phyloP scores from a whole-genome alignment of 2,888 invertebrate species.

The Atrina japonica region DNA sequence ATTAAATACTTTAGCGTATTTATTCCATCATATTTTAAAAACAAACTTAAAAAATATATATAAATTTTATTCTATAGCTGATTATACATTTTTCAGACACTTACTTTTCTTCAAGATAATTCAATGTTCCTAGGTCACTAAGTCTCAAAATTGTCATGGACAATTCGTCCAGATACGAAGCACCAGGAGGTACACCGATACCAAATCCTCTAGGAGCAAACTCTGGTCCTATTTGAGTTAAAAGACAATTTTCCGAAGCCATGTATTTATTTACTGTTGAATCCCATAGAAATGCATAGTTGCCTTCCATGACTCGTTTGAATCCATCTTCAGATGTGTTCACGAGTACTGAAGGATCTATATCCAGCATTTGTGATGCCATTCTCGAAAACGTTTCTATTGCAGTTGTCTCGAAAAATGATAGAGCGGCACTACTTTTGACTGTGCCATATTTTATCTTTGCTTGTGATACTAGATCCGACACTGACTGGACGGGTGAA shows the following conservation, averaged over 20 bases:
- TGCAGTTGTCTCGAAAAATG: slow-evolving; percentile 70
- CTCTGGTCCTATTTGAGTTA: slow-evolving; percentile 69
- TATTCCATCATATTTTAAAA: no score
- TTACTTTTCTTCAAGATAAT: slow-evolving; percentile 68
- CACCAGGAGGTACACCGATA: slow-evolving; percentile 72
- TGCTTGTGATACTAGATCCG: slow-evolving; percentile 67
- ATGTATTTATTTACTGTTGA: slow-evolving; percentile 71
- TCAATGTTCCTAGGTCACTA: slow-evolving; percentile 64
- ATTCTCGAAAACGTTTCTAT: slow-evolving; percentile 71
- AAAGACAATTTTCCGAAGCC: slow-evolving; percentile 61
- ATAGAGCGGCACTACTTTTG: slow-evolving; percentile 68
- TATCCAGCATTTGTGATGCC: slow-evolving; percentile 68
- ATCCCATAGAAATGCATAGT: slow-evolving; percentile 77
- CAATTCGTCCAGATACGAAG: slow-evolving; percentile 70
- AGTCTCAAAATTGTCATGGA: slow-evolving; percentile 70
- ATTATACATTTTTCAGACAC: no score
- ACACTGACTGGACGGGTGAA: slow-evolving; percentile 70
- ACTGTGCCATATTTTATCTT: slow-evolving; percentile 76
- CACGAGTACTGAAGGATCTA: slow-evolving; percentile 64
- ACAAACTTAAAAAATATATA: no score
- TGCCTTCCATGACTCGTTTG: slow-evolving; percentile 62
- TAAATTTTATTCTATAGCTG: no score
- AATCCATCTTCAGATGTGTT: slow-evolving; percentile 63
- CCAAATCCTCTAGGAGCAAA: slow-evolving; percentile 75
- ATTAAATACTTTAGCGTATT: no score